phyloP scores from a whole-genome alignment of 2,797 vertebrate species.

The Odontamblyopus lacepedii region DNA sequence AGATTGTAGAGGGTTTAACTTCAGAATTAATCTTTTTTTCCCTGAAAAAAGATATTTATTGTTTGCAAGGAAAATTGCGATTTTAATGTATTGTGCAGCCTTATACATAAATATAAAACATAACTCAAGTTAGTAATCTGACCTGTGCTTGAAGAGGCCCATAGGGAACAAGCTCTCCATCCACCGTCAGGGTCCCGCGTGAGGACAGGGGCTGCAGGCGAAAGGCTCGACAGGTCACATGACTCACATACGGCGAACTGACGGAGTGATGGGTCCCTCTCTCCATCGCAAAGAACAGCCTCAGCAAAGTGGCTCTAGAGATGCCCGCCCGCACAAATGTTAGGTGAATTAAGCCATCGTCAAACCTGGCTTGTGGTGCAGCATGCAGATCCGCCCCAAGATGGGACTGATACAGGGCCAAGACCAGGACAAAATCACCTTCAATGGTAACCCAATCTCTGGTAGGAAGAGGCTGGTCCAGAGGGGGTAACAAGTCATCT shows the following conservation, averaged over 20 bases:
- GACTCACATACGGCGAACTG: constrained; percentile 83
- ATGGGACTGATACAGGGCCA: constrained; percentile 88
- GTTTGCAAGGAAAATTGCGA: no score
- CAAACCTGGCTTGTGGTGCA: constrained; percentile 84
- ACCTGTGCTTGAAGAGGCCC: constrained; percentile 92
- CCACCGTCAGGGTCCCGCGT: constrained; percentile 88
- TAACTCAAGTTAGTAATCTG: constrained; percentile 24
- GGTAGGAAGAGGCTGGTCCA: constrained; percentile 85
- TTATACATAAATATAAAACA: not conserved
- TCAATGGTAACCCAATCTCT: constrained; percentile 88
- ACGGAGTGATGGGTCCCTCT: constrained; percentile 84
- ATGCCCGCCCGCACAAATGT: constrained; percentile 87
- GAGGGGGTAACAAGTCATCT: constrained; percentile 84
- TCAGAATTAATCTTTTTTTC: no score
- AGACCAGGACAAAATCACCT: constrained; percentile 87
- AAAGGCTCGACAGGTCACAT: constrained; percentile 85
- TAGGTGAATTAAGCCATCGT: constrained; percentile 89
- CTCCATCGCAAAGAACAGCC: constrained; percentile 91
- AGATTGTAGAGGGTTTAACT: no score
- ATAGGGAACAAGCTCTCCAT: constrained; percentile 90
- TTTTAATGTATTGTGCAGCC: no score
- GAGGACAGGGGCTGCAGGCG: constrained; percentile 87
- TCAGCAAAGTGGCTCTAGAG: constrained; percentile 84
- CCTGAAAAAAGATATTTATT: no score
- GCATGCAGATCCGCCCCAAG: constrained; percentile 88